Conservation (phyloP, 2,113 vertebrate species). For the Synchiropus splendidus region DNA sequence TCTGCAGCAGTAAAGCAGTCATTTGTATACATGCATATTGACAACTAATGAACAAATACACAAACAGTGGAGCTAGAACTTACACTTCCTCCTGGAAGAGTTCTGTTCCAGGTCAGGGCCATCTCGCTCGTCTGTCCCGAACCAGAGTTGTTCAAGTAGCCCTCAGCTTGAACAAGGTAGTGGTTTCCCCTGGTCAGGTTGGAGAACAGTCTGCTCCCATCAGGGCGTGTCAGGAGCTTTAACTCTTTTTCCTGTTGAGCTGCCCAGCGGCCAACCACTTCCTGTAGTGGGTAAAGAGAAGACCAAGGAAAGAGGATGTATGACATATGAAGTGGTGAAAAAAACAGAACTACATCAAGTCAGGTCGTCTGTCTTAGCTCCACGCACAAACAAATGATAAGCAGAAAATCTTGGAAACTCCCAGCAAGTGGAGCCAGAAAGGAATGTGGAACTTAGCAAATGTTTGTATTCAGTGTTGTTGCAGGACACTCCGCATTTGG, state of each 20-base stretch:
- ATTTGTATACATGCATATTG: too few species aligned
- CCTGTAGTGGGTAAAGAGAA: constrained; percentile 53
- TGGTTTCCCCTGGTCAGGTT: constrained; percentile 76
- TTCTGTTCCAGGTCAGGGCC: constrained; percentile 83
- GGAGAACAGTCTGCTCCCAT: constrained; percentile 73
- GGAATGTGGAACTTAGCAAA: too few species aligned
- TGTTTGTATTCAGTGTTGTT: too few species aligned
- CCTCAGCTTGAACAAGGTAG: constrained; percentile 79
- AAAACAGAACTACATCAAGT: too few species aligned
- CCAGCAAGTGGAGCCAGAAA: too few species aligned
- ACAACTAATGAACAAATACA: background rate
- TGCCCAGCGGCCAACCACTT: constrained; percentile 80
- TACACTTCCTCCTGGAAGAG: constrained; percentile 77
- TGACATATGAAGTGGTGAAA: too few species aligned
- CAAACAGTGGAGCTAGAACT: constrained; percentile 35
- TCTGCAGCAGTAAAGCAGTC: too few species aligned
- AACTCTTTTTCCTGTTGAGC: constrained; percentile 81
- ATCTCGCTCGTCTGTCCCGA: constrained; percentile 83
- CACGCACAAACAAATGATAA: too few species aligned
- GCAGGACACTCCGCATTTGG: too few species aligned
- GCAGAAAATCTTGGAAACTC: too few species aligned
- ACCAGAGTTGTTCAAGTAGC: constrained; percentile 81
- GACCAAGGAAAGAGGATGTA: background rate
- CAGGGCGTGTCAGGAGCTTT: constrained; percentile 68
- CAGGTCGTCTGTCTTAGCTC: too few species aligned